These are phyloP conservation scores for Ophion ellenae DNA, from an alignment of 2,888 invertebrate species.

Conservation along the genomic window DNA sequence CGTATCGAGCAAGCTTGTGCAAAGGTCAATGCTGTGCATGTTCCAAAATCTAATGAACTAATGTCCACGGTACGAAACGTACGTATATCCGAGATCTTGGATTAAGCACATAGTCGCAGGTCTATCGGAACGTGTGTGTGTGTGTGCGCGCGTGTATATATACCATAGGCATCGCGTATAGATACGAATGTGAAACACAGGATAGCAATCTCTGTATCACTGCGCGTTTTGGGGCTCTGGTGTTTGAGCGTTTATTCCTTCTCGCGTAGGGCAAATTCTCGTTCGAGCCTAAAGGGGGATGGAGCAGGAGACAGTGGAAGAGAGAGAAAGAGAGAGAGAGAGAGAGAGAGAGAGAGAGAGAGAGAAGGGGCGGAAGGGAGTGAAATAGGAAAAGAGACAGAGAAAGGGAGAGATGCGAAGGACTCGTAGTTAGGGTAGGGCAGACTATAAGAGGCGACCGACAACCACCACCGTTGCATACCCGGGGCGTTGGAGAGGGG, in stretches of 20 bases:
- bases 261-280: conserved; percentile 23
- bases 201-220: conserved; percentile 9
- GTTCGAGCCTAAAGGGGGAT: conserved; percentile 12
- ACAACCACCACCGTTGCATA: conserved; percentile 43
- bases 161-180: background rate
- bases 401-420: conserved; percentile 46
- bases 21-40: background rate
- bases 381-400: conserved; percentile 17
- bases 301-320: conserved; percentile 12
- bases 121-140: background rate
- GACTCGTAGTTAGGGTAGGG: conserved; percentile 44
- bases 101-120: background rate
- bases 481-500: conserved; percentile 23
- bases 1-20: background rate
- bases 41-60: background rate
- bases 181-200: conserved; percentile 41
- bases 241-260: conserved; percentile 9
- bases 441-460: conserved; percentile 50
- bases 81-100: background rate
- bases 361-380: conserved; percentile 13
- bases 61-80: background rate
- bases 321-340: conserved; percentile 17
- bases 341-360: conserved; percentile 9
- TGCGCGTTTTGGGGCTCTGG: background rate
- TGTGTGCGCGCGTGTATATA: background rate